Conservation (phyloP, 2,888 invertebrate genomes). For the Heteropelma amictum region DNA sequence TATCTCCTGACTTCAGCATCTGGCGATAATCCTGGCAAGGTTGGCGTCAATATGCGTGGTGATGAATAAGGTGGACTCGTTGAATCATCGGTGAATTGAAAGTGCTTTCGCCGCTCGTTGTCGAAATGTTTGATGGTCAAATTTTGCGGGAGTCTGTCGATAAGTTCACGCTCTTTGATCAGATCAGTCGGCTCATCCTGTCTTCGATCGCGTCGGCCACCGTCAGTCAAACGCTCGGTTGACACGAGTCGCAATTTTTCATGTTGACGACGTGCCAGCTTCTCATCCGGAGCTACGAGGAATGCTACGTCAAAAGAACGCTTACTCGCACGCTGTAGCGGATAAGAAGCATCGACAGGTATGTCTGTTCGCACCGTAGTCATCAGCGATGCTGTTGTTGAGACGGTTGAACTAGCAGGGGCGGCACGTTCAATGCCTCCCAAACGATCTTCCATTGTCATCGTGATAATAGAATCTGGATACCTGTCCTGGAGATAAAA, state of each 20-base stretch:
- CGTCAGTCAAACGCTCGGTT: constrained; percentile 59
- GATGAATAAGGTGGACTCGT: constrained; percentile 80
- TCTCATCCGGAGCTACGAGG: constrained; percentile 92
- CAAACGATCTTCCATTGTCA: constrained; percentile 78
- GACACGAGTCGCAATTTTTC: constrained; percentile 76
- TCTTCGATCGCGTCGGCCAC: constrained; percentile 60
- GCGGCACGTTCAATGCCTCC: constrained; percentile 75
- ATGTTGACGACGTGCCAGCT: constrained; percentile 83
- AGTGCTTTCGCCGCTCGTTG: constrained; percentile 73
- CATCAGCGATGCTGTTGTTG: constrained; percentile 52
- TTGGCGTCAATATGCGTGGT: constrained; percentile 77
- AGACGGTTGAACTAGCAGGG: constrained; percentile 61
- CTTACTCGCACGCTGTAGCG: constrained; percentile 80
- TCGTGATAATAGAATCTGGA: constrained; percentile 64
- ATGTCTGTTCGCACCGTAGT: constrained; percentile 61
- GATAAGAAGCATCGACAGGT: constrained; percentile 72
- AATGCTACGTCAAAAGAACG: constrained; percentile 95
- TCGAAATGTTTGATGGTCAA: constrained; percentile 73
- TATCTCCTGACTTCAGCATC: constrained; percentile 69
- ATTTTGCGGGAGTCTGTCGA: constrained; percentile 73
- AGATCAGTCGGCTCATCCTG: constrained; percentile 59
- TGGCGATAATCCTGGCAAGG: constrained; percentile 79
- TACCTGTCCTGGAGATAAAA: constrained; percentile 44
- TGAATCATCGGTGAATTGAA: constrained; percentile 81
- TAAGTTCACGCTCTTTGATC: constrained; percentile 56